These are phyloP conservation scores for Peromyscus californicus DNA, from an alignment of 2,113 vertebrate genomes.

Conservation along the genomic window DNA sequence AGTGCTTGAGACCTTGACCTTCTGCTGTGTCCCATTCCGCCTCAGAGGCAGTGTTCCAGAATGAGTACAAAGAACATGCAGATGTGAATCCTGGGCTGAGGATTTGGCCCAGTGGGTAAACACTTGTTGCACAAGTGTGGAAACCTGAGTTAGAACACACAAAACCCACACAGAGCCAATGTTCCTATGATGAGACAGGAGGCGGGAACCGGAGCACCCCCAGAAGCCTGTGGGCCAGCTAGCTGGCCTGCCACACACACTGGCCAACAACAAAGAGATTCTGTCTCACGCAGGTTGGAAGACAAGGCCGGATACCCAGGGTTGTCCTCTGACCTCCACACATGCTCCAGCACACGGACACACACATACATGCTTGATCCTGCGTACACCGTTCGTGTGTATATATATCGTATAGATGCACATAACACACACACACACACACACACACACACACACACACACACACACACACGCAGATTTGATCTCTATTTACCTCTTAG, in stretches of 20 bases:
- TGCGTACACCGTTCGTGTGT: not conserved
- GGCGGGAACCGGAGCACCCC: not conserved
- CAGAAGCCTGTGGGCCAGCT: not conserved
- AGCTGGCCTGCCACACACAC: no score
- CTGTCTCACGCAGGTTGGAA: not conserved
- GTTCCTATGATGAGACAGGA: not conserved
- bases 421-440: not conserved
- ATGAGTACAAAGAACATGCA: not conserved
- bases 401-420: not conserved
- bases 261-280: not conserved
- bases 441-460: not conserved
- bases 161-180: not conserved
- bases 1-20: not conserved
- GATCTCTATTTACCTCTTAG: conserved; percentile 5
- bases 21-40: not conserved
- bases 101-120: not conserved
- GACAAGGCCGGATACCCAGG: no score
- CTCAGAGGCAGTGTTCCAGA: not conserved
- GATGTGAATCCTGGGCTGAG: not conserved
- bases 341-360: not conserved
- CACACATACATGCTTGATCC: not conserved
- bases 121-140: not conserved
- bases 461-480: not conserved
- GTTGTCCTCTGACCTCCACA: not conserved
- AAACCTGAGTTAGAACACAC: not conserved